phyloP scores from a whole-genome alignment of 2,888 invertebrate species.

The Drosophila neonasuta region DNA sequence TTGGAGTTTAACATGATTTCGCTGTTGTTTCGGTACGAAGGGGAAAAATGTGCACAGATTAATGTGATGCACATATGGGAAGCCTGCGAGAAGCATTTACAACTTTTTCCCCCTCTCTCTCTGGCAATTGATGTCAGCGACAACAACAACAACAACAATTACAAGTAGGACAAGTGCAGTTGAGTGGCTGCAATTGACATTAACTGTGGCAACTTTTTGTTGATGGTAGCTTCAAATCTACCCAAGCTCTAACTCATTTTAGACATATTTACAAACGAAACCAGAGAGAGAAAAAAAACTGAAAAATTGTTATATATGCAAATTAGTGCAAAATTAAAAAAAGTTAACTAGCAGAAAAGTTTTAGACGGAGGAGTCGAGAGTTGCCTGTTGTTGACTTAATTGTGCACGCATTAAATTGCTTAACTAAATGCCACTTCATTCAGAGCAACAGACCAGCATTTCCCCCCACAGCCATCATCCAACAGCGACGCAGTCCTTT shows the following conservation, averaged over 20 bases:
- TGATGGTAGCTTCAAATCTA: slow-evolving; percentile 35
- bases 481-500: not conserved
- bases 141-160: slow-evolving; percentile 22
- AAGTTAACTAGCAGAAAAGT: slow-evolving; percentile 40
- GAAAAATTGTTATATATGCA: slow-evolving; percentile 52
- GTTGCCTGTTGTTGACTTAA: slow-evolving; percentile 67
- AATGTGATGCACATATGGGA: slow-evolving; percentile 34
- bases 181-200: slow-evolving; percentile 70
- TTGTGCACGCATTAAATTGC: slow-evolving; percentile 75
- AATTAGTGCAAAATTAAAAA: slow-evolving; percentile 46
- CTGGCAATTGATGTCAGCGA: slow-evolving; percentile 52
- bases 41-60: slow-evolving; percentile 37
- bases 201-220: slow-evolving; percentile 55
- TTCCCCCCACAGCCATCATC: not conserved
- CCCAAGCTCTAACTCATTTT: slow-evolving; percentile 21
- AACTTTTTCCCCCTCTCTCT: slow-evolving; percentile 34
- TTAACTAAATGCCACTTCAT: slow-evolving; percentile 60
- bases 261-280: slow-evolving; percentile 16
- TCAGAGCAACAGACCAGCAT: slow-evolving; percentile 13
- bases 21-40: not conserved
- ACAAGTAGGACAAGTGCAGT: slow-evolving; percentile 25
- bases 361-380: not conserved
- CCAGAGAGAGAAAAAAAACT: slow-evolving; percentile 35
- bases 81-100: slow-evolving; percentile 15
- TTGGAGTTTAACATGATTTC: slow-evolving; percentile 52